These are phyloP conservation scores for Pandemis corylana DNA, from an alignment of 2,888 invertebrate genomes.

Conservation along the genomic window DNA sequence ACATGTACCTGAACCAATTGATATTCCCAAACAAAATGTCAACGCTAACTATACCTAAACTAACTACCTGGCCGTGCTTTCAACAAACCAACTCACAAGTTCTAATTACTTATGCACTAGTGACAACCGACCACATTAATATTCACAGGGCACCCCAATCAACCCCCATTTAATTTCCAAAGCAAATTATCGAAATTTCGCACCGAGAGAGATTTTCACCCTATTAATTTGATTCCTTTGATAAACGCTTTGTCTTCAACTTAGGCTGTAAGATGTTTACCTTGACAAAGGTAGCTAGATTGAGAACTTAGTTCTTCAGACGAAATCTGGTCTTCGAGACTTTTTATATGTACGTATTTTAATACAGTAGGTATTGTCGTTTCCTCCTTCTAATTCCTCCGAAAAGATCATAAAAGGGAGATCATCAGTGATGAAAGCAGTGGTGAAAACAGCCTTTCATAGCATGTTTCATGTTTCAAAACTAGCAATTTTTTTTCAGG, in stretches of 20 bases:
- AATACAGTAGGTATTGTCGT: no score
- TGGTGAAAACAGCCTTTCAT: no score
- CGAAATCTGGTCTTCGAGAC: no score
- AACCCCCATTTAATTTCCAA: slow-evolving; percentile 61
- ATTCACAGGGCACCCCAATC: slow-evolving; percentile 60
- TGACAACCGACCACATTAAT: slow-evolving; percentile 49
- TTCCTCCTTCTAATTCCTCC: no score
- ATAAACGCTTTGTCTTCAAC: slow-evolving; percentile 49
- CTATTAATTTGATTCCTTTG: slow-evolving; percentile 54
- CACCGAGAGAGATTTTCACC: slow-evolving; percentile 56
- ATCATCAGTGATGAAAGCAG: no score
- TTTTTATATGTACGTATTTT: no score
- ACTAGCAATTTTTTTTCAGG: no score
- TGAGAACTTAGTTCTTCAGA: neutral
- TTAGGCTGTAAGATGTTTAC: slow-evolving; percentile 40
- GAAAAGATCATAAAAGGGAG: no score
- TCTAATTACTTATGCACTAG: slow-evolving; percentile 18
- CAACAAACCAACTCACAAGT: neutral
- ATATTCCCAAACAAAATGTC: neutral
- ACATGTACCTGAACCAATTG: no score
- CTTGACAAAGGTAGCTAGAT: slow-evolving; percentile 25
- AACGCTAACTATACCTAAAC: neutral
- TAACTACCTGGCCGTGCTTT: neutral
- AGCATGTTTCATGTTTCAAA: no score
- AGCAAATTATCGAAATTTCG: slow-evolving; percentile 66